These are phyloP conservation scores for Cantharis nigra DNA, from an alignment of 2,888 invertebrate genomes.

Conservation along the genomic window DNA sequence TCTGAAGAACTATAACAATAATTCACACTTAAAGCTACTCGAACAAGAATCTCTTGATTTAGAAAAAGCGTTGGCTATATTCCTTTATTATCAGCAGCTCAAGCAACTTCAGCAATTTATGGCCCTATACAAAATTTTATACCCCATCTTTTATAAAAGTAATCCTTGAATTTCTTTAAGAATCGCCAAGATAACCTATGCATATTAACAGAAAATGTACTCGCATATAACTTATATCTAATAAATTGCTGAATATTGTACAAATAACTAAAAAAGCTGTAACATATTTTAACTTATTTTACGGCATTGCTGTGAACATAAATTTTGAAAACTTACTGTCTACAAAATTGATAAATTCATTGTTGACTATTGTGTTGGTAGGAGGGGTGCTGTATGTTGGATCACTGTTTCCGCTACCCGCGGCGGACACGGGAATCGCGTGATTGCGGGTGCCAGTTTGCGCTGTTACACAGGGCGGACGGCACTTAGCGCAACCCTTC, in stretches of 20 bases:
- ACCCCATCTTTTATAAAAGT: background rate
- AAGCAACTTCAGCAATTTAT: background rate
- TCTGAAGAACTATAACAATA: background rate
- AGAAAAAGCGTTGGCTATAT: background rate
- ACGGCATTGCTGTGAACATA: conserved; percentile 6
- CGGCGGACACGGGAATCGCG: conserved; percentile 74
- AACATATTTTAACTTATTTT: conserved; percentile 17
- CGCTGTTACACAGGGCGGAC: conserved; percentile 83
- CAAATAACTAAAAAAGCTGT: background rate
- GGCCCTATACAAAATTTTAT: background rate
- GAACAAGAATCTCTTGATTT: background rate
- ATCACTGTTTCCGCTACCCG: conserved; percentile 87
- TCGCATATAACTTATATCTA: background rate
- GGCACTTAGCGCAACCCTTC: conserved; percentile 69
- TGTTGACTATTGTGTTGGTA: conserved; percentile 43
- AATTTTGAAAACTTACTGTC: conserved; percentile 11
- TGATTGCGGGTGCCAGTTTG: conserved; percentile 90
- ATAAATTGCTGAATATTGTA: background rate
- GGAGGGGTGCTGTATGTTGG: conserved; percentile 81
- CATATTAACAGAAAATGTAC: background rate
- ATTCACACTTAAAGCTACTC: background rate
- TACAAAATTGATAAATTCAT: conserved; percentile 16
- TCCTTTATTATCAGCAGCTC: background rate
- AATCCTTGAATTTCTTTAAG: background rate
- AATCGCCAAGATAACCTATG: background rate